Base-by-base conservation (phyloP, 2,113 vertebrate genomes). In the Rhinoderma darwinii region DNA sequence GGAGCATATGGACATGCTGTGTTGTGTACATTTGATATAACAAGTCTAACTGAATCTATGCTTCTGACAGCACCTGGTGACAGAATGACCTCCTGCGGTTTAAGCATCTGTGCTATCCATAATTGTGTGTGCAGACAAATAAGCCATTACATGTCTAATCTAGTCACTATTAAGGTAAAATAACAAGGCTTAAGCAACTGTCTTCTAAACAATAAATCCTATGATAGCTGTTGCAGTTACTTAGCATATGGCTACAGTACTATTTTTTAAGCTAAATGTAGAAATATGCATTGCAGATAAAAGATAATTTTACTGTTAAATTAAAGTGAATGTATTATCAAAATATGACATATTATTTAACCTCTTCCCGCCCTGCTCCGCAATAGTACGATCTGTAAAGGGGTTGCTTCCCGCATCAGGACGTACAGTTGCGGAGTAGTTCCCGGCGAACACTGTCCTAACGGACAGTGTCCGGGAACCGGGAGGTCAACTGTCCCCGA, bases 71-170 rank as follows among this genome's bases (percentile, higher is more conserved):
- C 79, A 92, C 89, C 86, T 77, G 80, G 87, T 88, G 89, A 92
- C 90, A 93, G 91, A 89, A 89, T 41, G 83, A 87, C 87, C 88
- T 91, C 89, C 90, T 86, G 89, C 84, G 88, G 89, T 90, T 92
- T 91, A 77, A 86, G 88, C 90, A 92, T 92, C 92, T 92, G 91
- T 88, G 87, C 82, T 79, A 44, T 37, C 32, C 37, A 43, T 84
- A 61, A 3, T 84, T 66, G 8, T 89, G 77, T 66, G 88, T 83
- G 85, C 84, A 90, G 87, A 84, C 77, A 77, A 32, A 83, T 59
- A 56, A 89, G 6, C 51, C 86, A 87, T 54, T 89, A 89, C 75
- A 89, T 30, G 22, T 74, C 89, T 89, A 91, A 91, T 89, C 80
- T 83, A 91, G 86, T 89, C 89, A 89, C 86, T 11, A 61, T 61